Base-by-base conservation (phyloP, 2,888 invertebrate genomes). In the Oconnorella tubifera region DNA sequence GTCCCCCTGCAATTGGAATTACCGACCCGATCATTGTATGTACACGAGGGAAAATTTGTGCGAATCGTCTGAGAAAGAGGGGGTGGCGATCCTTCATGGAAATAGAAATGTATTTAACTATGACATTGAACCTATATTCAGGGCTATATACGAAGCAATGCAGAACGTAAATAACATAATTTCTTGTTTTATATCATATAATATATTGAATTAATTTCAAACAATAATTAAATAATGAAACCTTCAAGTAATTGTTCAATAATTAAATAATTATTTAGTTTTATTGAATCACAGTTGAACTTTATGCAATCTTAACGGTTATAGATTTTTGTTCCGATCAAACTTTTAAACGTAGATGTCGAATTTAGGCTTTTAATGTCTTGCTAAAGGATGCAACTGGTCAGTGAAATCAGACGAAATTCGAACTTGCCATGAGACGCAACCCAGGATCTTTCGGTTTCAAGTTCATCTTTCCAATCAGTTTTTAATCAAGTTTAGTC, bases 11-110 rank as follows among this genome's bases (percentile, higher is more conserved):
- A 86, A 90, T 67, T 92, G 89, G 83, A 97, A 97, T 83, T 96
- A 90, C 83, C 88, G 96, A 58, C 89, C 94, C 1, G 96, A 97
- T 83, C 96, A 96, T 82, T 97, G 97, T 82, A 92, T 92, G 90
- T 97, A 96, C 78, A 90, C 90, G 83, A 91, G 89, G 78, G 89
- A 91, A n/a, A n/a, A n/a, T n/a, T n/a, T n/a, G 2, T 96, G 96
- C 81, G 86, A 87, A 57, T 80, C 83, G 3, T 90, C 89, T 0
- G 87, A 89, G 66, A 81, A 84, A 60, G 80, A 85, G 33, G 96
- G 95, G 1, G 88, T 91, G n/a, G 86, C 88, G 69, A 86, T 96
- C 4, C 79, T 96, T 56, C 97, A 97, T 79, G 96, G 94, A 48
- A 93, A 90, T 74, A 85, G 96, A 60, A 87, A 89, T 2, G 90